Evolutionary conservation across 2,888 invertebrate genomes (phyloP).

Genomic region (Troides oblongomaculatus): DNA sequence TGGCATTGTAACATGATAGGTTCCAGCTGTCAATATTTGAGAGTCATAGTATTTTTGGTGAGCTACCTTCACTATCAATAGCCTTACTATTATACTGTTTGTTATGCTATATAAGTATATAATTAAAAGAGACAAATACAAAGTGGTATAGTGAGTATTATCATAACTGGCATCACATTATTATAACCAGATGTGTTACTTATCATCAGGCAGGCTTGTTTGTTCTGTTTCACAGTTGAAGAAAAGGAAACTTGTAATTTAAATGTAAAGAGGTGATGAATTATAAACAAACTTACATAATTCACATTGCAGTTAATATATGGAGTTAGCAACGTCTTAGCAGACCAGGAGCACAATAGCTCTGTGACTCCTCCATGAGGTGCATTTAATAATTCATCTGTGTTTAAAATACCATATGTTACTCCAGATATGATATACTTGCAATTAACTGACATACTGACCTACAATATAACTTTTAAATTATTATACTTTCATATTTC

Average conservation of each 20-base stretch:
- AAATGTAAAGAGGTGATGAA: background rate
- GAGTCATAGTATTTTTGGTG: too few species aligned
- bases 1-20: too few species aligned
- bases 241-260: background rate
- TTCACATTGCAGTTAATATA: constrained; percentile 70
- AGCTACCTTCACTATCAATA: too few species aligned
- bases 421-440: constrained; percentile 63
- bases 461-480: constrained; percentile 43
- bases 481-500: background rate
- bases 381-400: constrained; percentile 66
- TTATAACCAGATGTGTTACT: too few species aligned
- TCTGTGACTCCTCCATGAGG: constrained; percentile 67
- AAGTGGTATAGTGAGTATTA: too few species aligned
- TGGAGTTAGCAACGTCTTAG: constrained; percentile 61
- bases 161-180: too few species aligned
- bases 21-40: too few species aligned
- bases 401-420: constrained; percentile 56
- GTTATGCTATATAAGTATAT: too few species aligned
- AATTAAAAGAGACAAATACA: too few species aligned
- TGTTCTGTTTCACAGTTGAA: background rate
- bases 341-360: constrained; percentile 64
- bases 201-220: too few species aligned
- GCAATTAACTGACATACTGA: constrained; percentile 58
- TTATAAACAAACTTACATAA: constrained; percentile 55
- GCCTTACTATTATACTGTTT: too few species aligned